These are phyloP conservation scores for Dendrocincla tyrannina DNA, from an alignment of 2,797 vertebrate genomes.

Conservation along the genomic window DNA sequence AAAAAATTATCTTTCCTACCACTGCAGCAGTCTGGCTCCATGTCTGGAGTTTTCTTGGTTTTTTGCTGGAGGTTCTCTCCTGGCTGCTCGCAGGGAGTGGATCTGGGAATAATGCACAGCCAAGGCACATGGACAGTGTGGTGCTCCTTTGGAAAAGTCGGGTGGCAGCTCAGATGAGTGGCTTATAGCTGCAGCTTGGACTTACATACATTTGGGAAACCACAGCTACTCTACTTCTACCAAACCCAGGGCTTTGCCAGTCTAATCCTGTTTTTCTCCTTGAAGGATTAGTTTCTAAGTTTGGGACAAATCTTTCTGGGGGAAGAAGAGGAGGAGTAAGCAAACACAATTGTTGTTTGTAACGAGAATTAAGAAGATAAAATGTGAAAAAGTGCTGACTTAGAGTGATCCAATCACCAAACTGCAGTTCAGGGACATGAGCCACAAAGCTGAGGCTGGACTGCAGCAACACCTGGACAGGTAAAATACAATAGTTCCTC, in stretches of 20 bases:
- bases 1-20: background rate
- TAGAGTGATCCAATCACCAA: background rate
- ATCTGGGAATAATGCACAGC: background rate
- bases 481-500: background rate
- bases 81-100: rapidly evolving
- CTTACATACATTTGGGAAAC: background rate
- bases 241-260: background rate
- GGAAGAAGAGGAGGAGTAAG: background rate
- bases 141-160: background rate
- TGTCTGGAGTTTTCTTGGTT: background rate
- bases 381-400: background rate
- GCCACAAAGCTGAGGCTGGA: background rate
- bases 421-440: background rate
- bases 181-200: background rate
- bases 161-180: background rate
- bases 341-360: background rate
- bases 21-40: background rate
- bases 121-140: rapidly evolving
- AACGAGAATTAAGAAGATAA: background rate
- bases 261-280: background rate
- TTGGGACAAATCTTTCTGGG: background rate
- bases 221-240: background rate
- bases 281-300: background rate
- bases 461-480: background rate
- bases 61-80: background rate